These are phyloP conservation scores for Acrossocheilus fasciatus DNA, from an alignment of 2,797 vertebrate genomes.

Conservation along the genomic window DNA sequence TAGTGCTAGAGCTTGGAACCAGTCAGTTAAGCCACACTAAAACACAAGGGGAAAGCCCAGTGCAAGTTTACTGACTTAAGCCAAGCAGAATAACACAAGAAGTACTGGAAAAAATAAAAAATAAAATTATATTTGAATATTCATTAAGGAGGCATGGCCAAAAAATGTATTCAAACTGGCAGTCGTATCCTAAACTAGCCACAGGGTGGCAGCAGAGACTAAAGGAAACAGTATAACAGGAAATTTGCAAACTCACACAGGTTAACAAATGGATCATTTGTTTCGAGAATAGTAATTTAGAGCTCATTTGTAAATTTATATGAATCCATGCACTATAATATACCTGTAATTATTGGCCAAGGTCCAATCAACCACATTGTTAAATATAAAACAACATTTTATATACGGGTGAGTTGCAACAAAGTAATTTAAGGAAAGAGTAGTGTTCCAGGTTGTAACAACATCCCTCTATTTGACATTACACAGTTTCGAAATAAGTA, in stretches of 20 bases:
- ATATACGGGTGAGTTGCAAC: neutral
- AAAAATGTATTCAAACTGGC: neutral
- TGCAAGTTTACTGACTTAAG: neutral
- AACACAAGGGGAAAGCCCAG: constrained; percentile 5
- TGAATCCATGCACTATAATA: neutral
- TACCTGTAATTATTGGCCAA: neutral
- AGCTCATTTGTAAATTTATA: neutral
- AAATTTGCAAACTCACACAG: too few relatives aligned
- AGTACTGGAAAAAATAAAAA: too few relatives aligned
- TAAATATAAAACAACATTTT: neutral
- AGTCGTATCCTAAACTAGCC: neutral
- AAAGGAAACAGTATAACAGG: neutral
- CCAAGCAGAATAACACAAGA: neutral
- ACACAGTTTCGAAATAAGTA: neutral
- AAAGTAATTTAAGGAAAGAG: neutral
- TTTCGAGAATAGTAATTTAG: neutral
- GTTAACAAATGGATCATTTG: neutral
- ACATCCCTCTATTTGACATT: neutral
- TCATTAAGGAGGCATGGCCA: neutral
- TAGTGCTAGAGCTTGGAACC: neutral
- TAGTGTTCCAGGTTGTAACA: neutral
- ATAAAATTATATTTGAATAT: neutral
- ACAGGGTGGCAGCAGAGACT: constrained; percentile 30
- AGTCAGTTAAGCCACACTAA: constrained; percentile 11
- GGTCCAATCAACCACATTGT: neutral